These are phyloP conservation scores for Chydorus sphaericus DNA, from an alignment of 2,888 invertebrate genomes.

Conservation along the genomic window DNA sequence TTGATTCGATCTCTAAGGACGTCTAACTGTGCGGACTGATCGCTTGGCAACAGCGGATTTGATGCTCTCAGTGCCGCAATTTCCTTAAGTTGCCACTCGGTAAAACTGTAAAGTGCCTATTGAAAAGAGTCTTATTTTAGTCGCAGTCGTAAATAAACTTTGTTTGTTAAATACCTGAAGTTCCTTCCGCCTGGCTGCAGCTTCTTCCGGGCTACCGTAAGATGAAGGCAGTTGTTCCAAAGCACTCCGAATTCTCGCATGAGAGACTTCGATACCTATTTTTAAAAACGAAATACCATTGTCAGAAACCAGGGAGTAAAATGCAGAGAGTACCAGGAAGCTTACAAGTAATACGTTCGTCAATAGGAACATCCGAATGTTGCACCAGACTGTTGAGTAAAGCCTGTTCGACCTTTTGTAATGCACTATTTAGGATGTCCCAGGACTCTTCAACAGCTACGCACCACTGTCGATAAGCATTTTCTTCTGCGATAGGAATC, in stretches of 20 bases:
- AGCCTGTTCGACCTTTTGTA: neutral
- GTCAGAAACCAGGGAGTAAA: too few species aligned
- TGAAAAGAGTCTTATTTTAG: neutral
- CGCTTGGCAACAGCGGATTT: neutral
- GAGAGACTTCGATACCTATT: constrained; percentile 5
- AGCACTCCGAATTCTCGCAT: constrained; percentile 2
- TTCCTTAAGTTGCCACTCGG: constrained; percentile 9
- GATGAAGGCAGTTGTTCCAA: neutral
- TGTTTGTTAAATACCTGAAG: too few species aligned
- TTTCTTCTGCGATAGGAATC: constrained; percentile 68
- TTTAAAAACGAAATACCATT: too few species aligned
- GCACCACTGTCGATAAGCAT: constrained; percentile 54
- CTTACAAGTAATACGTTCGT: constrained; percentile 3
- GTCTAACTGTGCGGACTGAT: neutral
- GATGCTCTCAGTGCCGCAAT: constrained; percentile 4
- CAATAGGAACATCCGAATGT: neutral
- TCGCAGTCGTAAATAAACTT: neutral
- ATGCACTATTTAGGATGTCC: neutral
- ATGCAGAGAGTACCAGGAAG: too few species aligned
- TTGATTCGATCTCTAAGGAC: neutral
- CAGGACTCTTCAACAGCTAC: neutral
- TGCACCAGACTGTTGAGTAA: neutral
- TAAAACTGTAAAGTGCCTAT: constrained; percentile 4
- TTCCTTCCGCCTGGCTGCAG: neutral
- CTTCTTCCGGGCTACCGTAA: constrained; percentile 3